Percentiles rank a stretch among this genome's conserved stretches.
phyloP scores from a whole-genome alignment of 1,140 invertebrate genomes.

The Lysiphlebus fabarum region DNA sequence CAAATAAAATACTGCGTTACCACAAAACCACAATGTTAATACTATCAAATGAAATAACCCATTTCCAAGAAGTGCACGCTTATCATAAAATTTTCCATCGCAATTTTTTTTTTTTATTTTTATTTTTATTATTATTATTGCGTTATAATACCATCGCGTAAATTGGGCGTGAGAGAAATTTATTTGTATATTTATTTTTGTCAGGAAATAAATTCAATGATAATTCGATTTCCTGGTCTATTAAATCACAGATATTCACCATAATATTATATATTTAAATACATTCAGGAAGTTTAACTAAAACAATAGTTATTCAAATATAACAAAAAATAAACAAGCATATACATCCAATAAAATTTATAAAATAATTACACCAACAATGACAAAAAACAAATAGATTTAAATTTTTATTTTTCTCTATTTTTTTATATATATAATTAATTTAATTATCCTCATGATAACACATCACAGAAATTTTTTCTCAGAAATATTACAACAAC shows the following conservation, averaged over 20 bases:
- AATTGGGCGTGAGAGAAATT: background rate
- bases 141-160: background rate
- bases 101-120: conserved; percentile 4
- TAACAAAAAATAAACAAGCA: no score
- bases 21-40: conserved; percentile 23
- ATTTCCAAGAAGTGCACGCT: conserved; percentile 8
- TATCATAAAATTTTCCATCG: conserved; percentile 5
- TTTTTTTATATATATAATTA: conserved; percentile 27
- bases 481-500: conserved; percentile 28
- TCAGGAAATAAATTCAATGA: background rate
- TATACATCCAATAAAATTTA: no score
- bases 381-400: background rate
- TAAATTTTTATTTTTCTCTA: conserved; percentile 11
- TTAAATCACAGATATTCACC: no score
- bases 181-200: no score
- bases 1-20: conserved; percentile 2
- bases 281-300: no score
- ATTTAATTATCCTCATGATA: conserved; percentile 38
- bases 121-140: background rate
- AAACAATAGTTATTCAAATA: no score
- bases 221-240: background rate
- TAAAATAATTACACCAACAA: background rate
- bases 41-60: conserved; percentile 15
- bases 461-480: conserved; percentile 26
- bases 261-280: no score